Base-by-base conservation (phyloP, 1,140 invertebrate genomes). In the Chionoecetes opilio region DNA sequence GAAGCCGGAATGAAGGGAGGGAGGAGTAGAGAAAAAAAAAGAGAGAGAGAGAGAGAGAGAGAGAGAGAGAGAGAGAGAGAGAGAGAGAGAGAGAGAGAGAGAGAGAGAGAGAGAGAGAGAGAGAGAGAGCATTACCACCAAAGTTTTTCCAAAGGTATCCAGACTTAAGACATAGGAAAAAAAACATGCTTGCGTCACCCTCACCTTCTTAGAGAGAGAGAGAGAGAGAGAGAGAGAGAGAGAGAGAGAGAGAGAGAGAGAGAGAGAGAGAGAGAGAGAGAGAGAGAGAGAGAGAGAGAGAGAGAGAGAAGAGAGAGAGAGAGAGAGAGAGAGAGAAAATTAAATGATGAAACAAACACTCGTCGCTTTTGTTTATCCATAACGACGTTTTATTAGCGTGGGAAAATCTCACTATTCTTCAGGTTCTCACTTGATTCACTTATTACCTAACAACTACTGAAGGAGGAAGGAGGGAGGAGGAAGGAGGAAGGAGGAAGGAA, bases 221-320 rank as follows among this genome's bases (percentile, higher is more conserved):
- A n/a, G n/a, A n/a, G n/a, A n/a, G n/a, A n/a, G n/a, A n/a, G n/a
- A 46, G 41, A 46, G 63, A n/a, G 63, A 8, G 41, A 88, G 41
- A 35, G 35, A 46, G 41, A 88, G 34, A 37, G 35, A 37, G 26
- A 88, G 86, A 88, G 34, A 37, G 31, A 88, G 86, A 35, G 86
- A 37, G 86, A 35, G 86, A 88, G 86, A 88, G 86, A 88, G 86
- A 88, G 86, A 35, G 41, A 34, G 31, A 88, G 26, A 89, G 87
- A 89, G 87, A 89, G 87, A 38, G 41, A 89, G 9, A 41, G 87
- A 89, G 87, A 89, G 87, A 41, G 34, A 87, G n/a, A 37, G n/a
- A 26, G 86, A 87, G 86, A 86, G 84, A 86, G 84, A 46, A 86
- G n/a, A 86, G 84, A 87, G 86, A 87, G 86, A 87, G 86, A 87